Percentiles rank a stretch among this genome's conserved stretches.
phyloP scores from a whole-genome alignment of 2,888 invertebrate species.

The Chouioia cunea region DNA sequence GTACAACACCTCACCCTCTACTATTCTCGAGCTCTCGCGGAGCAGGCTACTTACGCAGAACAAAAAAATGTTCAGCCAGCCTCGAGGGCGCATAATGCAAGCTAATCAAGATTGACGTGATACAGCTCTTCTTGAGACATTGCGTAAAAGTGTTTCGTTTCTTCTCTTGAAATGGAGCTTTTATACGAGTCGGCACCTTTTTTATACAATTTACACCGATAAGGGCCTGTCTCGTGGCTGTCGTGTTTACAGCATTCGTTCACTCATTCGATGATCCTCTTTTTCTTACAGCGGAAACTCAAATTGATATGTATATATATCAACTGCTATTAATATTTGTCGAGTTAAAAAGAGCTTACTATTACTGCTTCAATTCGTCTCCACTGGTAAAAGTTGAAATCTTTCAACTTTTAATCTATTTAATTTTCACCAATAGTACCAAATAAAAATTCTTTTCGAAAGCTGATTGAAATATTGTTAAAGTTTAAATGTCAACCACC shows the following conservation, averaged over 20 bases:
- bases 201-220: slow-evolving; percentile 16
- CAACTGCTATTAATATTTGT: too few relatives aligned
- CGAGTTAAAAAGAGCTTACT: too few relatives aligned
- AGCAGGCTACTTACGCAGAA: background rate
- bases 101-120: slow-evolving; percentile 36
- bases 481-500: too few relatives aligned
- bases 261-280: slow-evolving; percentile 1
- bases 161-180: background rate
- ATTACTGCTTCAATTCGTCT: too few relatives aligned
- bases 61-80: background rate
- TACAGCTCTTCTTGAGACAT: slow-evolving; percentile 1
- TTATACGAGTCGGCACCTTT: slow-evolving; percentile 2
- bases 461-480: too few relatives aligned
- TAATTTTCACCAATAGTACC: too few relatives aligned
- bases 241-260: slow-evolving; percentile 21
- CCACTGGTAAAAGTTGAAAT: too few relatives aligned
- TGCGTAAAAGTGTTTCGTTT: slow-evolving; percentile 12
- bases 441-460: too few relatives aligned
- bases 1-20: background rate
- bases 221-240: slow-evolving; percentile 29
- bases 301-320: too few relatives aligned
- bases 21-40: too few relatives aligned
- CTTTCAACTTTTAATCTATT: too few relatives aligned
- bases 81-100: slow-evolving; percentile 2
- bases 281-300: background rate